Base-by-base conservation (phyloP, 2,113 vertebrate genomes). In the Garra rufa region DNA sequence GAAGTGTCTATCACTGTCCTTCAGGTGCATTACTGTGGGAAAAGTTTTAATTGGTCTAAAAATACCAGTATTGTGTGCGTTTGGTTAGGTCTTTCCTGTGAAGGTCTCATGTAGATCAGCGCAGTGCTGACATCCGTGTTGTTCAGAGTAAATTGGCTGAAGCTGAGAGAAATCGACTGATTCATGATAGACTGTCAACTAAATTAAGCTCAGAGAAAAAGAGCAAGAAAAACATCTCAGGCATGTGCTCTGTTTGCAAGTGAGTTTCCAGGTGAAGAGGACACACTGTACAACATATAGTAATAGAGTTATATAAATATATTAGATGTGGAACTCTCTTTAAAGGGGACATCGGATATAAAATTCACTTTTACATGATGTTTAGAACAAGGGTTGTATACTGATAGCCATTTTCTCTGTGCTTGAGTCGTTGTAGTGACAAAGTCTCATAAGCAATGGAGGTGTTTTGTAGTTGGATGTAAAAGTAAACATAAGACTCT, bases 11-110 rank as follows among this genome's bases (percentile, higher is more conserved):
- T 84, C 83, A 69, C 46, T 73, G 74, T 77, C 81, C 63, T 83
- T 85, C 28, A n/a, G 38, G 10, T 41, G 48, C 82, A 82, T 87
- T 83, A 77, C 50, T 44, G 41, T 73, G 76, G 83, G 80, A 55
- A 76, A 48, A 38, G 41, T 82, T 85, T 85, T 85, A 89, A 86
- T 87, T 89, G 86, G 83, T 55, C 80, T 87, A 26, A 84, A 85
- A 89, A 87, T 81, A 85, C 70, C 14, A 69, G 5, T 9, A 7
- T 34, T 84, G n/a, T 30, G 48, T 21, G 6, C 46, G 55, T 76
- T 79, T 63, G 38, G 28, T 17, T 63, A 44, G 48, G 34, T 50
- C 55, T 80, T 65, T 11, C 6, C 38, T 76, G 71, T 63, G n/a
- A 74, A 43, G 55, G 7, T 44, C 24, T 74, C 41, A 44, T 82